phyloP scores from a whole-genome alignment of 2,797 vertebrate species.

The Lophotriccus pileatus region DNA sequence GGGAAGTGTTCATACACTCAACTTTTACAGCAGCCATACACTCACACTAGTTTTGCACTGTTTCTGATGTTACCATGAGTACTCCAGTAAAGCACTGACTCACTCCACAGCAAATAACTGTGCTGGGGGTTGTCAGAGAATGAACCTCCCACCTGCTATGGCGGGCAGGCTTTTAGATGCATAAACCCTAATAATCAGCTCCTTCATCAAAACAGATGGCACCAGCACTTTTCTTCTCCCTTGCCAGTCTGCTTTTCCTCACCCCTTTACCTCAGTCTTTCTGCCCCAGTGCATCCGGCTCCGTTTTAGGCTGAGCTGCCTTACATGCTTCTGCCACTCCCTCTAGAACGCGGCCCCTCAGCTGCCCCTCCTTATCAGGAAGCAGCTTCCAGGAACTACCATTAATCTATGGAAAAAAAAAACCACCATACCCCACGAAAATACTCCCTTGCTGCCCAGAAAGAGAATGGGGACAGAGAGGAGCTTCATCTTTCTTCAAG shows the following conservation, averaged over 20 bases:
- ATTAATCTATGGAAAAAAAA: accelerated
- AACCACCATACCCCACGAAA: neutral
- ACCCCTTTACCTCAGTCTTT: neutral
- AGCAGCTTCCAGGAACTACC: neutral
- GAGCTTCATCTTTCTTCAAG: neutral
- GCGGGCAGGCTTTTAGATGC: neutral
- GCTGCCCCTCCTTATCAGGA: neutral
- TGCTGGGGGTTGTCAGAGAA: neutral
- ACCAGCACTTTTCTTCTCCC: neutral
- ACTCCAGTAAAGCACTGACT: neutral
- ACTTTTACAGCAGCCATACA: neutral
- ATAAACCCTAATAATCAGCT: neutral
- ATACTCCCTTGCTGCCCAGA: neutral
- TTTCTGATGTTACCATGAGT: accelerated
- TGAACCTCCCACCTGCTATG: accelerated
- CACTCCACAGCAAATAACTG: neutral
- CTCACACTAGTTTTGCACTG: accelerated
- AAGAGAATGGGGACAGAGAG: neutral
- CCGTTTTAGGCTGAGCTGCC: neutral
- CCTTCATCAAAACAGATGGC: neutral
- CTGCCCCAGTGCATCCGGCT: neutral
- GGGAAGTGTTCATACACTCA: accelerated
- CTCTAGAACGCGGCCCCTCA: neutral
- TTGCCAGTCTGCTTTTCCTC: neutral
- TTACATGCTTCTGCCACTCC: neutral